A percentile compares a stretch with the other conserved stretches of the same genome.
phyloP scores from a whole-genome alignment of 1,140 invertebrate species.

The Drosophila littoralis region DNA sequence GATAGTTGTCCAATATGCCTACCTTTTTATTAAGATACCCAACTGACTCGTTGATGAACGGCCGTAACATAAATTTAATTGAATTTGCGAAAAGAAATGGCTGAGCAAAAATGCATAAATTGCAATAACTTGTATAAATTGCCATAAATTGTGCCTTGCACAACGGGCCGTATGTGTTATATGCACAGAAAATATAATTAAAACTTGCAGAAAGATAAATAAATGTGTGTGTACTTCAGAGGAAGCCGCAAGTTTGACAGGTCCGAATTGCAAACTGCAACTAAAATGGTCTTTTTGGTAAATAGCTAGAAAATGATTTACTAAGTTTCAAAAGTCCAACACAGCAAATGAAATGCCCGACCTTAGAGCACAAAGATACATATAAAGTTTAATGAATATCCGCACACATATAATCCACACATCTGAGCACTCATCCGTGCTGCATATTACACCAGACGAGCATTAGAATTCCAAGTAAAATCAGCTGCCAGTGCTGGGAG shows the following conservation, averaged over 20 bases:
- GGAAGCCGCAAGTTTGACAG: constrained; percentile 21
- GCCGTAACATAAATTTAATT: constrained; percentile 67
- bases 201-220: constrained; percentile 49
- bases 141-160: constrained; percentile 41
- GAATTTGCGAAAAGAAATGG: constrained; percentile 46
- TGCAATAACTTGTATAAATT: constrained; percentile 55
- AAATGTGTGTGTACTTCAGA: neutral
- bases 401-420: neutral
- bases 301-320: constrained; percentile 6
- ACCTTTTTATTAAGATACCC: neutral
- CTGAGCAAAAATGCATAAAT: constrained; percentile 42
- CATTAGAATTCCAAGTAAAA: neutral
- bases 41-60: constrained; percentile 56
- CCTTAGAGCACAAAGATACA: neutral
- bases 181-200: constrained; percentile 58
- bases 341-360: neutral
- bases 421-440: neutral
- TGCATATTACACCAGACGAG: neutral
- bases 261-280: constrained; percentile 12
- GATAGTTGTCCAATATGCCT: neutral
- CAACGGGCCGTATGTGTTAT: constrained; percentile 46
- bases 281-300: constrained; percentile 9
- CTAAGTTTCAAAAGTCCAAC: constrained; percentile 12
- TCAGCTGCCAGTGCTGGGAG: neutral
- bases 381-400: neutral